These are phyloP conservation scores for Ormyrus pomaceus DNA, from an alignment of 2,888 invertebrate genomes.

Conservation along the genomic window DNA sequence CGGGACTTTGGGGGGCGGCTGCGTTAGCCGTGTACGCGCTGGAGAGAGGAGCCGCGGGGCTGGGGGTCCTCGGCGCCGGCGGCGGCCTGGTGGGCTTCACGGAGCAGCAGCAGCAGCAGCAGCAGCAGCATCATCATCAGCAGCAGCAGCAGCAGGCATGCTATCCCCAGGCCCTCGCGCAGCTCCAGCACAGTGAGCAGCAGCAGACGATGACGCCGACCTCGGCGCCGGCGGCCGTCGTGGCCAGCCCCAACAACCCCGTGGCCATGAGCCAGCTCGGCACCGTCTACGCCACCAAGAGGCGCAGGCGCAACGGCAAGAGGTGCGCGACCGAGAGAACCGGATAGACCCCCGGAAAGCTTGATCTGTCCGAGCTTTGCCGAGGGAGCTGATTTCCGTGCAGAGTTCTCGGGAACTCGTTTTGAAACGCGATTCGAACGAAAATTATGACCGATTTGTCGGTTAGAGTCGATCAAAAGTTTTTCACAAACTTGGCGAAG, in stretches of 20 bases:
- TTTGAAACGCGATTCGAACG: no score
- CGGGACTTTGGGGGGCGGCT: no score
- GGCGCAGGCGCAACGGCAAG: constrained; percentile 96
- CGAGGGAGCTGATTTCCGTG: no score
- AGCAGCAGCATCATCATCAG: constrained; percentile 52
- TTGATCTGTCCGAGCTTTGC: no score
- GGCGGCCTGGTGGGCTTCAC: constrained; percentile 55
- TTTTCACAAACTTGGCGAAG: no score
- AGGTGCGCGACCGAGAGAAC: constrained; percentile 81
- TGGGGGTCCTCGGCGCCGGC: constrained; percentile 73
- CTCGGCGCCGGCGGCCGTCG: constrained; percentile 69
- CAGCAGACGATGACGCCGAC: constrained; percentile 68
- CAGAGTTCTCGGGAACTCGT: no score
- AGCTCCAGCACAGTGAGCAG: constrained; percentile 4
- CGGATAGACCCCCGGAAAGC: no score
- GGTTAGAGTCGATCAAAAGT: no score
- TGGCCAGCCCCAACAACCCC: constrained; percentile 72
- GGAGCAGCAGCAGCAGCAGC: constrained; percentile 58
- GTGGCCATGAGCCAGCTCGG: constrained; percentile 91
- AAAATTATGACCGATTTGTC: no score
- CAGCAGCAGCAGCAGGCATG: constrained; percentile 54
- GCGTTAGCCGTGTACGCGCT: constrained; percentile 73
- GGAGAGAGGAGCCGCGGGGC: constrained; percentile 73
- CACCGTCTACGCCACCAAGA: constrained; percentile 97
- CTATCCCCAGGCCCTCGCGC: neutral